Conservation (phyloP, 2,888 invertebrate genomes). For the Agelastica alni region DNA sequence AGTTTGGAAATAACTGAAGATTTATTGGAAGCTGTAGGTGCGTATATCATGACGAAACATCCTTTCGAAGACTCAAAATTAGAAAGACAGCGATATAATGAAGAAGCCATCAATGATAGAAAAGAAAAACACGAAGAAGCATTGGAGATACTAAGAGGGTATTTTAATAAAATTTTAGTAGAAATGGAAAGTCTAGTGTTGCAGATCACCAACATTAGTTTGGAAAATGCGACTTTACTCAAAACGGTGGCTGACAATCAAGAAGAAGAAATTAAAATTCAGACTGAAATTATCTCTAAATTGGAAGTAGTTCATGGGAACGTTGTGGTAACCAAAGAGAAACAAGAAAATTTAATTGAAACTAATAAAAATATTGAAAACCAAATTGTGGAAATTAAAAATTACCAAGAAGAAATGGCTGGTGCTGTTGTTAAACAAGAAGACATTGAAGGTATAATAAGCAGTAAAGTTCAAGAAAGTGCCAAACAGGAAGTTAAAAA, state of each 20-base stretch:
- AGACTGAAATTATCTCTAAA: constrained; percentile 15
- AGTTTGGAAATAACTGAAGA: constrained; percentile 15
- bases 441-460: constrained; percentile 6
- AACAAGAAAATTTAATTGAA: constrained; percentile 5
- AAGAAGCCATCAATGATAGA: constrained; percentile 17
- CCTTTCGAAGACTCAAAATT: constrained; percentile 20
- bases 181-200: constrained; percentile 14
- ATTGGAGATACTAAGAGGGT: constrained; percentile 9
- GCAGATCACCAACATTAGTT: constrained; percentile 1
- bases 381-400: constrained; percentile 16
- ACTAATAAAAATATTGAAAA: constrained; percentile 8
- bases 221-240: constrained; percentile 11
- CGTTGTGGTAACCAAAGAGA: constrained; percentile 24
- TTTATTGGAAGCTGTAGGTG: constrained; percentile 8
- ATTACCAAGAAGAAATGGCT: constrained; percentile 21
- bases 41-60: constrained; percentile 24
- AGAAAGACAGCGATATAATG: constrained; percentile 17
- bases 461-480: constrained; percentile 3
- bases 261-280: constrained; percentile 9
- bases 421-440: constrained; percentile 6
- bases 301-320: constrained; percentile 22
- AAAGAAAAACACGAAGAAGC: constrained; percentile 22
- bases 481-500: constrained; percentile 5
- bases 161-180: constrained; percentile 20
- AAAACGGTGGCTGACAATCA: constrained; percentile 17